Evolutionary conservation across 2,797 vertebrate species (phyloP).

Genomic region (Fistularia commersonii): DNA sequence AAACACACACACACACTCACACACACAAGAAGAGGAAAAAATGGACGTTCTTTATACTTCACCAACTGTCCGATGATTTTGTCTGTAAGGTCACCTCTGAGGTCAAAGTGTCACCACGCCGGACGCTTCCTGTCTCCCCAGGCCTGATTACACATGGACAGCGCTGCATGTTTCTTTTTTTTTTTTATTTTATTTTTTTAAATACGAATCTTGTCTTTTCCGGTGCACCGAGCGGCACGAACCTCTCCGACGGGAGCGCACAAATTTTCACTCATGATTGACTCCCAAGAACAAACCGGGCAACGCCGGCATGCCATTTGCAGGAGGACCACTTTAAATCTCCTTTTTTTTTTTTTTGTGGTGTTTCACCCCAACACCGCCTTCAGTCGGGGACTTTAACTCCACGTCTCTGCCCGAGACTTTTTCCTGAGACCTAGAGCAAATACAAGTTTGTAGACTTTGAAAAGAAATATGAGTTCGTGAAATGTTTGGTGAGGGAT

Average conservation of each 20-base stretch:
- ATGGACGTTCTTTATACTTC: slow-evolving; percentile 36
- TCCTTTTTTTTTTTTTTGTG: slow-evolving; percentile 14
- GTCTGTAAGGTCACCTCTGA: slow-evolving; percentile 40
- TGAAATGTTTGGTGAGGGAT: slow-evolving; percentile 44
- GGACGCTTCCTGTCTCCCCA: slow-evolving; percentile 25
- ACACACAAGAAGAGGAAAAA: slow-evolving; percentile 3
- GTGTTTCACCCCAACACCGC: background rate
- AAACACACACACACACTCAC: too few species aligned
- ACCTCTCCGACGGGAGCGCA: slow-evolving; percentile 20
- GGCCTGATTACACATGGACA: slow-evolving; percentile 31
- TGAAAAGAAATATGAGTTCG: slow-evolving; percentile 38
- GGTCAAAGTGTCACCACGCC: slow-evolving; percentile 59
- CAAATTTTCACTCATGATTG: slow-evolving; percentile 54
- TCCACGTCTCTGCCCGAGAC: too few species aligned
- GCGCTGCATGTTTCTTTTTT: too few species aligned
- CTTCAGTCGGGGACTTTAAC: too few species aligned
- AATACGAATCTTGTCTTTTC: slow-evolving; percentile 47
- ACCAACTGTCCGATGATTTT: slow-evolving; percentile 45
- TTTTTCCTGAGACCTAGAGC: slow-evolving; percentile 4
- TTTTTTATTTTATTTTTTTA: slow-evolving; percentile 38
- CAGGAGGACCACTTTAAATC: slow-evolving; percentile 38
- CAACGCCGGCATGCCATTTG: slow-evolving; percentile 55
- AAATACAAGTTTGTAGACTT: slow-evolving; percentile 41
- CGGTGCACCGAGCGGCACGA: slow-evolving; percentile 18
- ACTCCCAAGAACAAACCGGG: slow-evolving; percentile 60